Percentiles rank a stretch among this genome's conserved stretches.
phyloP scores from a whole-genome alignment of 2,888 invertebrate species.

The Drosophila aldrichi region DNA sequence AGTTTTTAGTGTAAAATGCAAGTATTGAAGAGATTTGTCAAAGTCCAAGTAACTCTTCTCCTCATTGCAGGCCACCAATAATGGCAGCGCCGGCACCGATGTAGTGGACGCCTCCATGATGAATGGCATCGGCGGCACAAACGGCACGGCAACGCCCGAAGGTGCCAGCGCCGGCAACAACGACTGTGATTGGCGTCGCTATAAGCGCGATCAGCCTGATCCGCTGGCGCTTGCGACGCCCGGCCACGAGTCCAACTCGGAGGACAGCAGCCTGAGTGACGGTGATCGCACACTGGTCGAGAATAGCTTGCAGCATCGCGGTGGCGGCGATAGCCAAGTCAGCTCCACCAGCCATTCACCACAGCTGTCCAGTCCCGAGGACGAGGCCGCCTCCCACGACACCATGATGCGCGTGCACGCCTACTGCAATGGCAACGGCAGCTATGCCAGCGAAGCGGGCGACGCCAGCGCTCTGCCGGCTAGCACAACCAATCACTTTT shows the following conservation, averaged over 20 bases:
- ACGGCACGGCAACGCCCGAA: slow-evolving; percentile 30
- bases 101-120: slow-evolving; percentile 84
- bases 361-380: slow-evolving; percentile 84
- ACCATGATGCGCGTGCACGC: slow-evolving; percentile 77
- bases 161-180: slow-evolving; percentile 34
- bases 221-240: slow-evolving; percentile 58
- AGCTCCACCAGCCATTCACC: slow-evolving; percentile 85
- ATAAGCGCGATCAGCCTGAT: slow-evolving; percentile 62
- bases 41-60: slow-evolving; percentile 31
- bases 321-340: slow-evolving; percentile 82
- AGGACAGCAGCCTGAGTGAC: slow-evolving; percentile 91
- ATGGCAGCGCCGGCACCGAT: slow-evolving; percentile 76
- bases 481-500: slow-evolving; percentile 64
- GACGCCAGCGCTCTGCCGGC: slow-evolving; percentile 51
- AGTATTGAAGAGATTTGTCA: slow-evolving; percentile 29
- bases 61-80: slow-evolving; percentile 51
- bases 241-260: slow-evolving; percentile 89
- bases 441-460: slow-evolving; percentile 68
- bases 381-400: slow-evolving; percentile 80
- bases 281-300: slow-evolving; percentile 88
- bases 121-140: slow-evolving; percentile 61
- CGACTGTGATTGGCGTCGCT: slow-evolving; percentile 68
- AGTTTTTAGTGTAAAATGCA: slow-evolving; percentile 13
- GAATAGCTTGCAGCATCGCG: slow-evolving; percentile 75
- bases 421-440: slow-evolving; percentile 80